A percentile compares a stretch with the other conserved stretches of the same genome.
These are phyloP conservation scores for Campodea augens DNA, from an alignment of 1,140 invertebrate genomes.

Conservation along the genomic window DNA sequence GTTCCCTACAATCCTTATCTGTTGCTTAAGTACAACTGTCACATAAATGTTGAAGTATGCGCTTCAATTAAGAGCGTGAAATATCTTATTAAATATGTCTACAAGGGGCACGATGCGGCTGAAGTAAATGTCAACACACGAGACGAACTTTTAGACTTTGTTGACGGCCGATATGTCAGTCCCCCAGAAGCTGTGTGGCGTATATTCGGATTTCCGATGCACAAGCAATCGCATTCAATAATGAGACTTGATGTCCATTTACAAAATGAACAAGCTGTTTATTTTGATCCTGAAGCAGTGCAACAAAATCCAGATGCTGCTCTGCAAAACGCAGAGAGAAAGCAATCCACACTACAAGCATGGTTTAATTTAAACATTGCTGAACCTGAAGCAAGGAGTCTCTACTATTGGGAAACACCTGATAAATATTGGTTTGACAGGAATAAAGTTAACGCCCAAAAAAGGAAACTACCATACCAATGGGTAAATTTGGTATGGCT, in stretches of 20 bases:
- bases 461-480: no score
- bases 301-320: no score
- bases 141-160: neutral
- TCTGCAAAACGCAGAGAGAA: no score
- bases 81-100: neutral
- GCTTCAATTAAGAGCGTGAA: neutral
- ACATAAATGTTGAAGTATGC: slow-evolving; percentile 1
- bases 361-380: no score
- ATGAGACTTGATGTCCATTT: neutral
- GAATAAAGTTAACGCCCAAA: no score
- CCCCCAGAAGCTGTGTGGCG: neutral
- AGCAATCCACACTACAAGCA: no score
- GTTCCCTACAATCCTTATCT: slow-evolving; percentile 6
- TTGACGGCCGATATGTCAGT: neutral
- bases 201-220: neutral
- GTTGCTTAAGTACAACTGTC: neutral
- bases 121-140: neutral
- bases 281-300: neutral
- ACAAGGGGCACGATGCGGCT: neutral
- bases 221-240: neutral
- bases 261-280: neutral
- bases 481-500: no score
- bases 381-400: no score
- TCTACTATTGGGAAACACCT: no score
- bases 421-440: no score